Base-by-base conservation (phyloP, 2,797 vertebrate species). In the Lateolabrax maculatus region DNA sequence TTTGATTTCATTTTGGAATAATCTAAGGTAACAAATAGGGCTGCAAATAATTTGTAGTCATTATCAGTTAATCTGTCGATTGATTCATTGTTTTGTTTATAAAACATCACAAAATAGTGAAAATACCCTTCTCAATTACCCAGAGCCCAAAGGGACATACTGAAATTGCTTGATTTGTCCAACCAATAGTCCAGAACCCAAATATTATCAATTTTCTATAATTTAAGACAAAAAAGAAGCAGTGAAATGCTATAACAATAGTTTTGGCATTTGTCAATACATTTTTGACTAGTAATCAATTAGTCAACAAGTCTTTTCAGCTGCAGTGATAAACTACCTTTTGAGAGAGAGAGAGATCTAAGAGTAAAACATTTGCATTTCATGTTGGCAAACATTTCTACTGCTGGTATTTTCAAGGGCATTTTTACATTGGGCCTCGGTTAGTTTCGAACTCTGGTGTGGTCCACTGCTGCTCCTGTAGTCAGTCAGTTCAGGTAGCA, bases 321-420 rank as follows among this genome's bases (percentile, higher is more conserved):
- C 19, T 46, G 29, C 36, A 19, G n/a, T 58, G n/a, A 41, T 51
- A 1, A 43, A 31, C 31, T 29, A 41, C 37, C 25, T 16, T 41
- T 25, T 9, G 29, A 19, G 9, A 63, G 13, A 58, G 27, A 36
- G 25, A 52, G 48, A 25, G 11, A 1, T 36, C 58, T 49, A 4
- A 49, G n/a, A 65, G n/a, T 19, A 34, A n/a, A 31, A 43, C 21
- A 25, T 67, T 77, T 81, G 15, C 16, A 25, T 77, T 71, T 71
- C 19, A 31, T 74, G 29, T 69, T 68, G n/a, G 9, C 34, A 57
- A 57, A 70, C 31, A n/a, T 78, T 51, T 63, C 21, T n/a, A 52
- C 37, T 25, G 12, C 37, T 2, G 4, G 27, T 60, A 29, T 31
- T 58, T 27, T 68, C 18, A 43, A 12, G 21, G 36, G 3, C 27